These are phyloP conservation scores for Zootoca vivipara DNA, from an alignment of 2,113 vertebrate species.

Conservation along the genomic window DNA sequence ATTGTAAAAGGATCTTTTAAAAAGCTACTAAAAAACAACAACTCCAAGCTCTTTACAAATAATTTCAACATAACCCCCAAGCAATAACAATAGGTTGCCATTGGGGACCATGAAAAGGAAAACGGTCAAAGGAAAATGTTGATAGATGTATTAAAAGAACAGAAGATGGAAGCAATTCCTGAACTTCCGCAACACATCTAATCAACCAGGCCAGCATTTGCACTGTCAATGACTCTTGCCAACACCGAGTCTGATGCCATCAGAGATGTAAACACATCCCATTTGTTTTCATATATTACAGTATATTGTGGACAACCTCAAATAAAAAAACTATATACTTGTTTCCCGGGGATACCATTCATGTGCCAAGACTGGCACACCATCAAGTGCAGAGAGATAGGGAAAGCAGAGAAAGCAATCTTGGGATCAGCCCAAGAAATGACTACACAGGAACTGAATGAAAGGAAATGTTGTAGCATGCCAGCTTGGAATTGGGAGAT, in stretches of 20 bases:
- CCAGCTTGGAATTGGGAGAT: conserved; percentile 37
- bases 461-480: conserved; percentile 53
- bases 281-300: conserved; percentile 73
- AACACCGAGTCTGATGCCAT: conserved; percentile 59
- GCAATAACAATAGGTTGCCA: conserved; percentile 16
- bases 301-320: conserved; percentile 68
- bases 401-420: conserved; percentile 59
- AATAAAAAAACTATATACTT: conserved; percentile 53
- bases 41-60: conserved; percentile 2
- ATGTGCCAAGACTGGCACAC: conserved; percentile 68
- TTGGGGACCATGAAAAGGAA: conserved; percentile 28
- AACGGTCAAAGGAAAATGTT: conserved; percentile 32
- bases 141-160: conserved; percentile 32
- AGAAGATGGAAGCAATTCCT: conserved; percentile 34
- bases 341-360: conserved; percentile 67
- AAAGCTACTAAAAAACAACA: conserved; percentile 32
- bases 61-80: conserved; percentile 24
- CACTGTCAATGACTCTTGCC: conserved; percentile 60
- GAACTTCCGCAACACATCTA: conserved; percentile 25
- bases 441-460: conserved; percentile 68
- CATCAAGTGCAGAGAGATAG: conserved; percentile 65
- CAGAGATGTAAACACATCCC: conserved; percentile 60
- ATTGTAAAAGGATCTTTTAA: not conserved
- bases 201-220: conserved; percentile 48
- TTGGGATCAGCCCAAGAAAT: conserved; percentile 72